Conservation (phyloP, 1,140 invertebrate genomes). For the Agrypnia vestita region DNA sequence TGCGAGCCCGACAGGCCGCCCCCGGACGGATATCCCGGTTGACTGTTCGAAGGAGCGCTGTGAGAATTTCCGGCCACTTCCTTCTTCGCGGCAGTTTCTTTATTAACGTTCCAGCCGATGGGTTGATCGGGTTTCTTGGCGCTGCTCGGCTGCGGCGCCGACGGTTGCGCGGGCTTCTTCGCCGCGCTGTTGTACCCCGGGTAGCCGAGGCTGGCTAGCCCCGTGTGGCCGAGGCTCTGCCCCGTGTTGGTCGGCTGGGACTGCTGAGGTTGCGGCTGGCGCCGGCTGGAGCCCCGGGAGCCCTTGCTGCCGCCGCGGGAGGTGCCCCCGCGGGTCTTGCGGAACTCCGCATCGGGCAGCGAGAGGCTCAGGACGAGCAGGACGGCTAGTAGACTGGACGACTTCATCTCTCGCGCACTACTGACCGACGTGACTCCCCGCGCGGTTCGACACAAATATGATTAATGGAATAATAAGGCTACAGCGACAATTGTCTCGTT, state of each 20-base stretch:
- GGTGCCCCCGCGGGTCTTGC: conserved; percentile 50
- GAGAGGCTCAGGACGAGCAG: conserved; percentile 32
- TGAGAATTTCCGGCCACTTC: conserved; percentile 42
- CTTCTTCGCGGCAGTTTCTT: conserved; percentile 47
- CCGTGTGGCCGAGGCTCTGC: conserved; percentile 29
- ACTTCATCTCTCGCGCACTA: conserved; percentile 55
- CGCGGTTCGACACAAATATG: conserved; percentile 55
- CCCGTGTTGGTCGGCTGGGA: conserved; percentile 14
- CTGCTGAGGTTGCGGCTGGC: conserved; percentile 27
- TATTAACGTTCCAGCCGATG: conserved; percentile 53
- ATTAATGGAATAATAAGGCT: conserved; percentile 57
- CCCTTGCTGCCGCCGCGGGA: conserved; percentile 43
- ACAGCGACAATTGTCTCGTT: conserved; percentile 52
- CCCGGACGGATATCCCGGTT: conserved; percentile 33
- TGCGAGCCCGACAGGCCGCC: conserved; percentile 37
- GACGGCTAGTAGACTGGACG: conserved; percentile 30
- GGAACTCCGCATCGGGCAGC: conserved; percentile 38
- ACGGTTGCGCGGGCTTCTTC: conserved; percentile 32
- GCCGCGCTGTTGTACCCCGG: conserved; percentile 46
- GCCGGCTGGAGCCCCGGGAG: conserved; percentile 37
- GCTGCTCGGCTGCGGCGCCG: conserved; percentile 20
- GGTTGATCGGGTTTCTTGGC: conserved; percentile 25
- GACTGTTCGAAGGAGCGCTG: conserved; percentile 25
- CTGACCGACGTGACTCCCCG: conserved; percentile 34
- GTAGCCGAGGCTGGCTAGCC: conserved; percentile 57